A percentile compares a stretch with the other conserved stretches of the same genome.
These are phyloP conservation scores for Darevskia mixta DNA, from an alignment of 2,797 vertebrate species.

Conservation along the genomic window DNA sequence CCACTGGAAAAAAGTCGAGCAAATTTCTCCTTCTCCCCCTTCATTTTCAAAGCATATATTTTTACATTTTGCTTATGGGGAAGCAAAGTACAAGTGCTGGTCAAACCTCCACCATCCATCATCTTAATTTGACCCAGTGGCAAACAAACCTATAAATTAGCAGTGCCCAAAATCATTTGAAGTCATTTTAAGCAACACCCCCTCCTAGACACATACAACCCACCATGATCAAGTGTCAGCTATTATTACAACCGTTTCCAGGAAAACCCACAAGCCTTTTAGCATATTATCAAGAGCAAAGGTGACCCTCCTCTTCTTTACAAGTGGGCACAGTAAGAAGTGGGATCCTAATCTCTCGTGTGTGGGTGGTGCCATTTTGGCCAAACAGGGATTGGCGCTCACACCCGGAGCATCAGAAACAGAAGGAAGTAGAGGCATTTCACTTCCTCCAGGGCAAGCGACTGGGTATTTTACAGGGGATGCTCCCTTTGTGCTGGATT, in stretches of 20 bases:
- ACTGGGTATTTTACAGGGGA: background rate
- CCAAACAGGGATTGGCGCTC: background rate
- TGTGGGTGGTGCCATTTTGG: background rate
- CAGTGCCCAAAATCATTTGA: too few relatives aligned
- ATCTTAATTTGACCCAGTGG: too few relatives aligned
- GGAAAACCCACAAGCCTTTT: background rate
- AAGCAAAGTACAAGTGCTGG: too few relatives aligned
- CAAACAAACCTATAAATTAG: too few relatives aligned
- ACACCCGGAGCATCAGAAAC: too few relatives aligned
- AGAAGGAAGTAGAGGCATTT: too few relatives aligned
- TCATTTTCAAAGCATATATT: too few relatives aligned
- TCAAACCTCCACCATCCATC: too few relatives aligned
- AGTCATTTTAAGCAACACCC: background rate
- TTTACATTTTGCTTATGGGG: too few relatives aligned
- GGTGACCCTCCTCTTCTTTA: background rate
- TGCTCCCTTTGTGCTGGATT: background rate
- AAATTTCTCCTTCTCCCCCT: too few relatives aligned
- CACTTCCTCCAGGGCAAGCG: background rate
- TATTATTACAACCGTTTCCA: background rate
- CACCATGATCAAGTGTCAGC: too few relatives aligned
- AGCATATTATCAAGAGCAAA: background rate
- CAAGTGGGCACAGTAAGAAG: background rate
- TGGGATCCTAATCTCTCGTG: background rate
- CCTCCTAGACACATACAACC: background rate
- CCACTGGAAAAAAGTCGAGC: too few relatives aligned